Evolutionary conservation across 2,113 vertebrate genomes (phyloP).

Genomic region (Trogon surrucura): DNA sequence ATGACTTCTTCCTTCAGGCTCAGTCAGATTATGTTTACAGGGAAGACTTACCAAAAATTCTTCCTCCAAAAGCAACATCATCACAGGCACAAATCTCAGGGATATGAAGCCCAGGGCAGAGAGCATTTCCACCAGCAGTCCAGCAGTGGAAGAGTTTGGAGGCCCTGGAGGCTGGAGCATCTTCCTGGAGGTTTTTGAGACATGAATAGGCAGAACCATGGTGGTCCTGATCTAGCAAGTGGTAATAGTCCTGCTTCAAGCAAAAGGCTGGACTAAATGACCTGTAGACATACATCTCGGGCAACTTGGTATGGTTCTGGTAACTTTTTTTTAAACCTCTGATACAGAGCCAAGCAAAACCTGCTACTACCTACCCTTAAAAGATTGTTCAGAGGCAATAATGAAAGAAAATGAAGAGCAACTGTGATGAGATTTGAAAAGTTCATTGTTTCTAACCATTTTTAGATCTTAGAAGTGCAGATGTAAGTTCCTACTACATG

Average conservation of each 20-base stretch:
- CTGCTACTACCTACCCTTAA: background rate
- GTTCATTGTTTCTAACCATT: background rate
- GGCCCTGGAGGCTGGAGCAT: accelerated
- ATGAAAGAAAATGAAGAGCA: background rate
- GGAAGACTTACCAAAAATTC: background rate
- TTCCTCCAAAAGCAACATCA: background rate
- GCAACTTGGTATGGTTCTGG: background rate
- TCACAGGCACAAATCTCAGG: background rate
- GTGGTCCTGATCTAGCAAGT: background rate
- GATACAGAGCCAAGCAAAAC: background rate
- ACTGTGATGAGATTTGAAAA: background rate
- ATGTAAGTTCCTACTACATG: background rate
- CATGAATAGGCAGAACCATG: background rate
- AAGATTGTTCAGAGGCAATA: background rate
- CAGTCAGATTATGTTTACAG: background rate
- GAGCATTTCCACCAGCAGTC: background rate
- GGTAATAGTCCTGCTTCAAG: background rate
- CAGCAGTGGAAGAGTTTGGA: background rate
- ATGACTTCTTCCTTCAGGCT: background rate
- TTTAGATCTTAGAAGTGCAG: background rate
- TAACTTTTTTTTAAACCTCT: background rate
- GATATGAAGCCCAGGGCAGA: background rate
- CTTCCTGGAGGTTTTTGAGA: background rate
- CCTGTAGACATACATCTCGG: background rate
- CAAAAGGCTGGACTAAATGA: background rate